Evolutionary conservation across 53 echinoderm and acorn worm species (phyloP).

Genomic region (Holothuria scabra): DNA sequence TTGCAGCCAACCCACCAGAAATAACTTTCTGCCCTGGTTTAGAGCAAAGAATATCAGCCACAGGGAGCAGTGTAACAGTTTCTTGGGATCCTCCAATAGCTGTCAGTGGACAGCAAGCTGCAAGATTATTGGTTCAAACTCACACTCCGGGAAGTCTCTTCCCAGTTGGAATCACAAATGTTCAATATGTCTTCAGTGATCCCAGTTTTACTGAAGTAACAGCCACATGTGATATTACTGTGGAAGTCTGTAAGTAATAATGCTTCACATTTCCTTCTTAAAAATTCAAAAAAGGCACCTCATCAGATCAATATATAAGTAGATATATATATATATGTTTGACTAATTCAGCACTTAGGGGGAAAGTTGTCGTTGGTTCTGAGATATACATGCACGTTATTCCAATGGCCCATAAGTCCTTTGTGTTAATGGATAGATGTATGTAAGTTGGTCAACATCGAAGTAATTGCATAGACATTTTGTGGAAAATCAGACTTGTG

Average conservation of each 20-base stretch:
- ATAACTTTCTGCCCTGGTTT: constrained; percentile 61
- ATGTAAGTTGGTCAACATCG: too few relatives aligned
- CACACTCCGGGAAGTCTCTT: constrained; percentile 52
- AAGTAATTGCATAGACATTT: too few relatives aligned
- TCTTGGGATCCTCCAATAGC: constrained; percentile 58
- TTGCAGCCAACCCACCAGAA: constrained; percentile 46
- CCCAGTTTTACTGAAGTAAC: constrained; percentile 47
- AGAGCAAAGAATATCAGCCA: background rate
- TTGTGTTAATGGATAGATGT: too few relatives aligned
- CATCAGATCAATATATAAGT: too few relatives aligned
- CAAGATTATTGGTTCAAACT: constrained; percentile 28
- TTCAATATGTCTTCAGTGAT: constrained; percentile 64
- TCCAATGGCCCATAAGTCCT: too few relatives aligned
- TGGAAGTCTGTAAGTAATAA: constrained; percentile 49
- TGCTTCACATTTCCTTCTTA: too few relatives aligned
- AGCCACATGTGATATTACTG: constrained; percentile 38
- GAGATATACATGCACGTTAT: too few relatives aligned
- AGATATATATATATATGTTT: too few relatives aligned
- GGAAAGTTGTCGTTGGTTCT: too few relatives aligned
- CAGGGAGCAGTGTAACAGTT: constrained; percentile 1
- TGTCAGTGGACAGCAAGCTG: constrained; percentile 24
- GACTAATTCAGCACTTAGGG: too few relatives aligned
- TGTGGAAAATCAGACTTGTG: too few relatives aligned
- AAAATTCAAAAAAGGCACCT: too few relatives aligned
- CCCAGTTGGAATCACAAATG: constrained; percentile 46